Evolutionary conservation across 1,140 invertebrate species (phyloP), one percentile per base, ranked within the genome.

Genomic region (Eupristina koningsbergeri): DNA sequence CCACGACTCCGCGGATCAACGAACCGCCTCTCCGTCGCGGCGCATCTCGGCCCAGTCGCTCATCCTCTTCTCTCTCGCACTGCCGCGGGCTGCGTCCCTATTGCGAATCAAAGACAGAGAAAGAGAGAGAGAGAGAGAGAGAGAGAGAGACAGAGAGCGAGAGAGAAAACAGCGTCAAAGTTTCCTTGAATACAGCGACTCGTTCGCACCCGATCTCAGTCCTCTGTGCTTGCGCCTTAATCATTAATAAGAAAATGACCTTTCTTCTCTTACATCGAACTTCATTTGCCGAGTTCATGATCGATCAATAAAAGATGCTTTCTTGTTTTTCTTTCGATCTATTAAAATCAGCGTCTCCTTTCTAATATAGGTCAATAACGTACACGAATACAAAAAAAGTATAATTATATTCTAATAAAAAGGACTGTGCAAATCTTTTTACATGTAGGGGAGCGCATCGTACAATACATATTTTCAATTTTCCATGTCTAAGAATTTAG

Each of bases 1-100:
- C 31, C 31, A 34, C n/a, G 45, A 36, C 39, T 75, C 86, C 86
- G 86, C 85, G 86, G 89, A 91, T 90, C 89, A 90, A 91, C 89
- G 89, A 90, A 91, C 89, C 87, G 86, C 88, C 86, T 36, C 17
- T 81, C 71, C 29, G 85, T 83, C 78, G 82, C 79, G 76, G 77
- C 85, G 81, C 85, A 31, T 34, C 80, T 69, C 85, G n/a, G n/a
- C 86, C 83, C 85, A 36, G 47, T 84, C 76, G 85, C 85, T 31
- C 71, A 71, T 82, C 80, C 83, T 73, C 74, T 61, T 85, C 81
- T 80, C 83, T 71, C 81, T 73, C 81, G 63, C 82, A 45, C 87
- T 86, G 84, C 86, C 87, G 86, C 82, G 86, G 83, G 79, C 85
- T 80, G 31, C 53, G 17, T 34, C 79, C 76, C 79, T 76, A 76